Conservation (phyloP, 1,140 invertebrate genomes). For the Drosophila nigromelanica region DNA sequence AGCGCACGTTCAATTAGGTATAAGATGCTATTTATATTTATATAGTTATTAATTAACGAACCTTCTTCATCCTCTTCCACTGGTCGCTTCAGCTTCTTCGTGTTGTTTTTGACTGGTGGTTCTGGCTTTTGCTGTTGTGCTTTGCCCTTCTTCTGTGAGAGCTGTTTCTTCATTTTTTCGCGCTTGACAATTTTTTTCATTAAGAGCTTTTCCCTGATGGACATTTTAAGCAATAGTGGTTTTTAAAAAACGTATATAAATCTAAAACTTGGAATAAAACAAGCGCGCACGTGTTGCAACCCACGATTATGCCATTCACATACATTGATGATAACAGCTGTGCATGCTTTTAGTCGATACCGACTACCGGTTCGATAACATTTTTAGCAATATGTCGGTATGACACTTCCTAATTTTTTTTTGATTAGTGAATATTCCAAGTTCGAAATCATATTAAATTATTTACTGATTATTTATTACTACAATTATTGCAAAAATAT, state of each 20-base stretch:
- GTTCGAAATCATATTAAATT: too few relatives aligned
- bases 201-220: conserved; percentile 90
- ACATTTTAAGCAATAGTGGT: conserved; percentile 85
- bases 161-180: conserved; percentile 89
- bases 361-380: conserved; percentile 13
- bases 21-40: too few relatives aligned
- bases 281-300: conserved; percentile 64
- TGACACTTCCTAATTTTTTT: not conserved
- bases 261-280: conserved; percentile 36
- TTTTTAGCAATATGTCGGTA: not conserved
- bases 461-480: too few relatives aligned
- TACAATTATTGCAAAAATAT: too few relatives aligned
- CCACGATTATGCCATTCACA: conserved; percentile 34
- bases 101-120: conserved; percentile 35
- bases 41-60: not conserved
- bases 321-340: conserved; percentile 12
- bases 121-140: conserved; percentile 16
- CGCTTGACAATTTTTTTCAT: conserved; percentile 91
- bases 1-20: not conserved
- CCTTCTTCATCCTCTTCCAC: conserved; percentile 41
- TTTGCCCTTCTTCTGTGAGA: conserved; percentile 85
- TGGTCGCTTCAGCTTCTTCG: conserved; percentile 39
- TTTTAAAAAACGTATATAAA: conserved; percentile 23
- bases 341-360: conserved; percentile 18
- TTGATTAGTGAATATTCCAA: too few relatives aligned